Conservation (phyloP, 2,797 vertebrate species). For the Sparidentex hasta region DNA sequence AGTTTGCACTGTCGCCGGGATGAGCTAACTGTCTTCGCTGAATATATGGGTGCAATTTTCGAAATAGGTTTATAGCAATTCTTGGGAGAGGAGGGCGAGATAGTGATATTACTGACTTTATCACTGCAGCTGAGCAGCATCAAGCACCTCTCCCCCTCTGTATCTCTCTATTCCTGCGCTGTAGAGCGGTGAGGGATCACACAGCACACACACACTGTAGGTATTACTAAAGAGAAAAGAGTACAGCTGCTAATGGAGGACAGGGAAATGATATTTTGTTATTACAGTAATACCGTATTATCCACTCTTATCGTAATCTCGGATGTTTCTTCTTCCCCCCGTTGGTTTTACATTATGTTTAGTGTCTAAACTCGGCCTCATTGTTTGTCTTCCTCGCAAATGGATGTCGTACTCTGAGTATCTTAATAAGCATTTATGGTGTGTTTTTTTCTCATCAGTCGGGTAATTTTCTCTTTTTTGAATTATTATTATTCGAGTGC, state of each 20-base stretch:
- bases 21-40: constrained; percentile 85
- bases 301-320: constrained; percentile 44
- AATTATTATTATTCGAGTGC: constrained; percentile 51
- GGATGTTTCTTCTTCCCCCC: constrained; percentile 20
- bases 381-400: constrained; percentile 38
- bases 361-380: constrained; percentile 30
- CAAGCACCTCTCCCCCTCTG: constrained; percentile 70
- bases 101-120: constrained; percentile 89
- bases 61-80: constrained; percentile 90
- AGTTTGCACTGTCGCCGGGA: constrained; percentile 87
- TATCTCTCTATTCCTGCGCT: constrained; percentile 72
- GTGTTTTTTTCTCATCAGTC: constrained; percentile 12
- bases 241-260: constrained; percentile 46
- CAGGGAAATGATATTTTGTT: constrained; percentile 54
- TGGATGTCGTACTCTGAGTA: constrained; percentile 5
- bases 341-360: constrained; percentile 41
- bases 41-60: constrained; percentile 90
- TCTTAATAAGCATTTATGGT: constrained; percentile 20
- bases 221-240: constrained; percentile 59
- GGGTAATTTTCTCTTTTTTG: constrained; percentile 45
- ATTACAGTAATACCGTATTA: constrained; percentile 60
- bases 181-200: constrained; percentile 65
- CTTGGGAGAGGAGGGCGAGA: constrained; percentile 87
- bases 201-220: constrained; percentile 35
- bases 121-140: constrained; percentile 86